phyloP scores from a whole-genome alignment of 2,113 vertebrate genomes.

The Leiothrix lutea region DNA sequence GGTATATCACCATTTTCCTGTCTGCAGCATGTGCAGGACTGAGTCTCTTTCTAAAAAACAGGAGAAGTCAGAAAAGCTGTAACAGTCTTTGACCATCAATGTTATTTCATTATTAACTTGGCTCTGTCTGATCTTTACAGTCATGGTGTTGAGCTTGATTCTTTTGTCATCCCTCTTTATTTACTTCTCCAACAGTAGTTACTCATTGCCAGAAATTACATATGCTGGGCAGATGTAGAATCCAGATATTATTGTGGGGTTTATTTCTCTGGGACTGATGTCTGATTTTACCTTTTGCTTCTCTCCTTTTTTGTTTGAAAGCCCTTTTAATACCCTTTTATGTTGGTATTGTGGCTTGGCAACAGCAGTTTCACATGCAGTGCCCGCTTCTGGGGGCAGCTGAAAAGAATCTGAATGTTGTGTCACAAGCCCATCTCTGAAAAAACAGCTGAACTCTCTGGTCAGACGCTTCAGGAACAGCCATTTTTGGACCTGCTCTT shows the following conservation, averaged over 20 bases:
- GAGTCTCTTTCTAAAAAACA: neutral
- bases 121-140: constrained; percentile 18
- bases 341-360: neutral
- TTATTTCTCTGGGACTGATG: neutral
- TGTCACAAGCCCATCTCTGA: neutral
- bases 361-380: neutral
- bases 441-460: neutral
- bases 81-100: neutral
- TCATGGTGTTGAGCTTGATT: neutral
- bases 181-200: constrained; percentile 28
- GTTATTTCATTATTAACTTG: constrained; percentile 32
- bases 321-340: neutral
- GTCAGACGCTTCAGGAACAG: neutral
- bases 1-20: neutral
- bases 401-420: neutral
- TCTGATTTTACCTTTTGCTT: constrained; percentile 27
- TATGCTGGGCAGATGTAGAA: constrained; percentile 49
- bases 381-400: neutral
- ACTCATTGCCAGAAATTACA: constrained; percentile 54
- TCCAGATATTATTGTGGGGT: constrained; percentile 31
- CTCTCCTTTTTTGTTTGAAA: neutral
- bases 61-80: neutral
- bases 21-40: neutral
- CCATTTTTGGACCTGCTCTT: neutral
- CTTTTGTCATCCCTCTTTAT: constrained; percentile 41